These are phyloP conservation scores for Ariolimax columbianus DNA, from an alignment of 2,888 invertebrate genomes.

Conservation along the genomic window DNA sequence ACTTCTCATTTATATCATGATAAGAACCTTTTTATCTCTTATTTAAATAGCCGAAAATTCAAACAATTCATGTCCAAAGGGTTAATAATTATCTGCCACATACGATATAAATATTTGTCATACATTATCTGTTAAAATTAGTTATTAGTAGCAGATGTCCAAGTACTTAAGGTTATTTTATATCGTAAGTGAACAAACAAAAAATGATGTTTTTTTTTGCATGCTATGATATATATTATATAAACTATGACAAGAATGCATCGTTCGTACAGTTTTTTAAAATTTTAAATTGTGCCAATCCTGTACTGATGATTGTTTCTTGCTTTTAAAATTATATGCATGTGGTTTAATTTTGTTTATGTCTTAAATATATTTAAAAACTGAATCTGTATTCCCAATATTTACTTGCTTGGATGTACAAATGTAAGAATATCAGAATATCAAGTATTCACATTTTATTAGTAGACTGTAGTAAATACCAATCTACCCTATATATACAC, in stretches of 20 bases:
- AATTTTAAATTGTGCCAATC: background rate
- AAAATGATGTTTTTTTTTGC: background rate
- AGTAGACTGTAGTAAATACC: background rate
- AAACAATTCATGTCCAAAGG: background rate
- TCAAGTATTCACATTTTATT: background rate
- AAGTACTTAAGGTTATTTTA: constrained; percentile 19
- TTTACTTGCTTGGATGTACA: background rate
- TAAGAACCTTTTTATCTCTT: background rate
- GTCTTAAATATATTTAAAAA: background rate
- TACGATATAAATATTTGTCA: background rate
- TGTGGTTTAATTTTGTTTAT: background rate
- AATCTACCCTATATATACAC: background rate
- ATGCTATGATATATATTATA: background rate
- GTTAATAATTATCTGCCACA: too few relatives aligned
- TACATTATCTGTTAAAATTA: background rate
- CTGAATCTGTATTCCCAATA: background rate
- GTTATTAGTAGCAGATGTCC: background rate
- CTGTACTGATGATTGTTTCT: background rate
- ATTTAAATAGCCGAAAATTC: background rate
- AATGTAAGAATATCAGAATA: background rate
- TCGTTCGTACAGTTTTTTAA: background rate
- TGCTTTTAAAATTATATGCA: too few relatives aligned
- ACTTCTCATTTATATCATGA: too few relatives aligned
- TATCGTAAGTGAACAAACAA: background rate
- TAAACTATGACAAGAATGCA: constrained; percentile 9